Percentiles rank a stretch among this genome's conserved stretches.
phyloP scores from a whole-genome alignment of 2,113 vertebrate genomes.

The Phalacrocorax carbo region DNA sequence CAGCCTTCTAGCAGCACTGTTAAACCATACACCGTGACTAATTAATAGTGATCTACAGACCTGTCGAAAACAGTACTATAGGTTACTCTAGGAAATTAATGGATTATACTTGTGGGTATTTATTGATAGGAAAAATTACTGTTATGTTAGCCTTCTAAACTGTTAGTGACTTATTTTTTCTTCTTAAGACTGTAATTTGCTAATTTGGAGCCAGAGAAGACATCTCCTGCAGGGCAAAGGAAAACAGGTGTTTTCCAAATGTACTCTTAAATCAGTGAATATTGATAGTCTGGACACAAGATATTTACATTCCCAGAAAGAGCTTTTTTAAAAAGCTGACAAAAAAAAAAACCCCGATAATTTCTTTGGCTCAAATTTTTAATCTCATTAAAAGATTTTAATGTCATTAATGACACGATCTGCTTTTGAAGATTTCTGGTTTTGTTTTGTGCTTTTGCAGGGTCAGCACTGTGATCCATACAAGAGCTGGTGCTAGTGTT shows the following conservation, averaged over 20 bases:
- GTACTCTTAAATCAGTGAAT: not conserved
- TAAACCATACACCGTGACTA: not conserved
- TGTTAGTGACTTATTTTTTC: not conserved
- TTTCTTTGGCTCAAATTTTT: not conserved
- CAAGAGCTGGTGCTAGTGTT: not conserved
- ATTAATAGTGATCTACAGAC: not conserved
- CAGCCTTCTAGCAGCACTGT: not conserved
- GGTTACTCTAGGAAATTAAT: not conserved
- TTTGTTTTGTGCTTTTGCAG: not conserved
- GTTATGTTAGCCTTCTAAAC: not conserved
- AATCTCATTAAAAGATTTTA: not conserved
- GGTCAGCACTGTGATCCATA: not conserved
- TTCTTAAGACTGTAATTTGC: not conserved
- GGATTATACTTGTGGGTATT: not conserved
- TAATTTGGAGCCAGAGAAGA: not conserved
- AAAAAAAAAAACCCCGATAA: rapidly evolving
- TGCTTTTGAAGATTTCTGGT: not conserved
- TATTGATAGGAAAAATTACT: not conserved
- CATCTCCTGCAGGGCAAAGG: not conserved
- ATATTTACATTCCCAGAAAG: not conserved
- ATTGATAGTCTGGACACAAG: not conserved
- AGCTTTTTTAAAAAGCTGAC: not conserved
- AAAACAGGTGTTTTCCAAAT: not conserved
- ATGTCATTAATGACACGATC: not conserved
- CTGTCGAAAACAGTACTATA: not conserved